Percentiles rank a stretch among this genome's conserved stretches.
Evolutionary conservation across 2,113 vertebrate genomes (phyloP).

Genomic region (Oncorhynchus gorbuscha): DNA sequence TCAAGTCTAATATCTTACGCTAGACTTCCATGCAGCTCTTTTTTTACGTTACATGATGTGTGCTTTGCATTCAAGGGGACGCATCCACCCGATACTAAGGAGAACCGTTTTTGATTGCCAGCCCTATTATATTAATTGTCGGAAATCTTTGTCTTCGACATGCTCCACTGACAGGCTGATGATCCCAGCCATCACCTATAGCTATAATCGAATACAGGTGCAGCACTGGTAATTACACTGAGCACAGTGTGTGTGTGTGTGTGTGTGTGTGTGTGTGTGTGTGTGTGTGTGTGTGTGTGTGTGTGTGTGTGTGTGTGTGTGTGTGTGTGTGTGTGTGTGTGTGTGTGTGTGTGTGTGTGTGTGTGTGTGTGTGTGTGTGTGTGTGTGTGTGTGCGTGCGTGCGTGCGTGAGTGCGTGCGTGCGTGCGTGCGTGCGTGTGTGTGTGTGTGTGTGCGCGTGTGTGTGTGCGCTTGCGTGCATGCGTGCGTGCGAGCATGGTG

Average conservation of each 20-base stretch:
- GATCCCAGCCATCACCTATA: conserved; percentile 28
- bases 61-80: too few species aligned
- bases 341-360: too few species aligned
- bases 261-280: too few species aligned
- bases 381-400: background rate
- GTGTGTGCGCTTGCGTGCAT: too few species aligned
- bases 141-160: conserved; percentile 22
- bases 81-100: background rate
- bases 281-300: background rate
- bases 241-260: background rate
- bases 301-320: too few species aligned
- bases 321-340: background rate
- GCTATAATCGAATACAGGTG: conserved; percentile 39
- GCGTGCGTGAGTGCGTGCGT: background rate
- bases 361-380: too few species aligned
- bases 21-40: background rate
- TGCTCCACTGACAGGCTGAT: conserved; percentile 17
- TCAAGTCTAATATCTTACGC: background rate
- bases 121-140: conserved; percentile 19
- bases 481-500: background rate
- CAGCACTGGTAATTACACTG: conserved; percentile 27
- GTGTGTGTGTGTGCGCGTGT: too few species aligned
- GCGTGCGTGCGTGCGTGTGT: too few species aligned
- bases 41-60: background rate
- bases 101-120: conserved; percentile 21